Base-by-base conservation (phyloP, 2,797 vertebrate genomes). In the Gallirallus australis region DNA sequence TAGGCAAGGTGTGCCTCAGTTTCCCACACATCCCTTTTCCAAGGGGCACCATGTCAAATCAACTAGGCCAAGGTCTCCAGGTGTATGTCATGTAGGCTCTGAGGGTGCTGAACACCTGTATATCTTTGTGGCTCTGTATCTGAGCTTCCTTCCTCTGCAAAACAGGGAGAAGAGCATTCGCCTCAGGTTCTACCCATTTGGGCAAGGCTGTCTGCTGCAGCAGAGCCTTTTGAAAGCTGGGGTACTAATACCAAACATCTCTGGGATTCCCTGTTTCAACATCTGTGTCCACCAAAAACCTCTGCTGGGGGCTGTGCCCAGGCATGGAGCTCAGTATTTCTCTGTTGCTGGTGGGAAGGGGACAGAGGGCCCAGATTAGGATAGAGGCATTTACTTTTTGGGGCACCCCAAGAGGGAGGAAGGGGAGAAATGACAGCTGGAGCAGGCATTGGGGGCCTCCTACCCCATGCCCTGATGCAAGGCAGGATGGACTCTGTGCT, bases 321-420 rank as follows among this genome's bases (percentile, higher is more conserved):
- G 31, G 7, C 37, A 28, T 0, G 0, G 53, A 76, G 12, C 35
- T 82, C n/a, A 60, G 28, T 16, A 11, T 4, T 42, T 24, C 25
- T 33, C 40, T 56, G 27, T 60, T 33, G 21, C 15, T 48, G 33
- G 19, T 53, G 52, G 13, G 28, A 45, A 76, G 14, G 17, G 19
- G 40, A 21, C 12, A 68, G 31, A 73, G 13, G 21, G 7, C 25
- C 11, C 13, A 20, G 15, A 48, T 35, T 21, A 73, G 45, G 42
- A 63, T 42, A 79, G 28, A 50, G 8, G 31, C 57, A 23, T 66
- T 70, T 27, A 61, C 70, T 66, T 48, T 42, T 35, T 23, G 4
- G 17, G 14, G 23, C 27, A 7, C 12, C 15, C 40, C 13, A 28
- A 4, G 5, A 5, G 21, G 16, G 37, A 40, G 48, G 25, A 57